These are phyloP conservation scores for Takifugu bimaculatus DNA, from an alignment of 2,113 vertebrate genomes.

Conservation along the genomic window DNA sequence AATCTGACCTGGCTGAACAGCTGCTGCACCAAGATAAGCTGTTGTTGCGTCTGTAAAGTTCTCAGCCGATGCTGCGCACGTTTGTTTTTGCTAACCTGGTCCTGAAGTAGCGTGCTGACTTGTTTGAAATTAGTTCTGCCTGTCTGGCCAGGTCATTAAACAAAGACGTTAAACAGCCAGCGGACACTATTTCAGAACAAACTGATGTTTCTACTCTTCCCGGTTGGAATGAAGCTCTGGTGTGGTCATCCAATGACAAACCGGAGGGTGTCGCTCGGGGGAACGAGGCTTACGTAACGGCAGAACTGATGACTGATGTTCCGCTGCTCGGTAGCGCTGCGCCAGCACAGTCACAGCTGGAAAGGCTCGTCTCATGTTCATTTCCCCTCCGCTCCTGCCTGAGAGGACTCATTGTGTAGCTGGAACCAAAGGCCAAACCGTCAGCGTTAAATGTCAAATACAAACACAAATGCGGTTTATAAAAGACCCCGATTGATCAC, in stretches of 20 bases:
- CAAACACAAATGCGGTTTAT: too few species aligned
- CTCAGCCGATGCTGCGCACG: too few species aligned
- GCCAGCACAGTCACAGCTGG: slow-evolving; percentile 12
- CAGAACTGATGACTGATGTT: slow-evolving; percentile 20
- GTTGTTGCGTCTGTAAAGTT: too few species aligned
- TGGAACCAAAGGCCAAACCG: neutral
- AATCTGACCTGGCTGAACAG: slow-evolving; percentile 37
- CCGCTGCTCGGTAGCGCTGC: slow-evolving; percentile 9
- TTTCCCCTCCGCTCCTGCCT: slow-evolving; percentile 11
- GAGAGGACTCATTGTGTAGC: slow-evolving; percentile 24
- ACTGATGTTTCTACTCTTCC: slow-evolving; percentile 6
- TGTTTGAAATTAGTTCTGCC: neutral
- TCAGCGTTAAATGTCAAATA: too few species aligned
- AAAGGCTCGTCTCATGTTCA: slow-evolving; percentile 19
- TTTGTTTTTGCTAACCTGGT: too few species aligned
- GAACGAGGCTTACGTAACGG: slow-evolving; percentile 38
- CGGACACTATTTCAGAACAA: neutral
- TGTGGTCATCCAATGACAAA: neutral
- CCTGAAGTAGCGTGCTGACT: neutral
- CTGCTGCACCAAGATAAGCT: slow-evolving; percentile 36
- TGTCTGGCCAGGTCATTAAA: slow-evolving; percentile 9
- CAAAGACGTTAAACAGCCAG: slow-evolving; percentile 13
- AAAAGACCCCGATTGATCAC: too few species aligned
- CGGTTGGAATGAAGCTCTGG: neutral
- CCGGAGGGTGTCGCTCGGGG: slow-evolving; percentile 26